These are phyloP conservation scores for Epistrophe eligans DNA, from an alignment of 2,888 invertebrate genomes.

Conservation along the genomic window DNA sequence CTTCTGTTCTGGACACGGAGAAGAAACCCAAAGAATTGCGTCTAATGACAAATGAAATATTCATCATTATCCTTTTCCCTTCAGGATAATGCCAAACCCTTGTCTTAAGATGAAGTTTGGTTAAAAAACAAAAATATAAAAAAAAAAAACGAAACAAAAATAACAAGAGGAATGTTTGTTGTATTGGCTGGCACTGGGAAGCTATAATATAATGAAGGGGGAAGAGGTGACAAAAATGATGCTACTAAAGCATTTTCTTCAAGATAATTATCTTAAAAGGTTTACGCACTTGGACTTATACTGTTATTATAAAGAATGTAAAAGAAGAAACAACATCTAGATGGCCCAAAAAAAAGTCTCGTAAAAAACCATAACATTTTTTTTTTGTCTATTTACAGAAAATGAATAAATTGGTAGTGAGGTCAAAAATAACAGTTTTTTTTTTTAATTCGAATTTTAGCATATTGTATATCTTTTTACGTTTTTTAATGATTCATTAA, in stretches of 20 bases:
- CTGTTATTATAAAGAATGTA: constrained; percentile 10
- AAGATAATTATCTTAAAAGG: constrained; percentile 56
- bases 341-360: neutral
- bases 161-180: neutral
- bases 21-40: constrained; percentile 50
- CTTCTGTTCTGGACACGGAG: constrained; percentile 51
- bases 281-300: constrained; percentile 26
- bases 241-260: constrained; percentile 39
- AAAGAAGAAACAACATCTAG: neutral
- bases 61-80: constrained; percentile 76
- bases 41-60: constrained; percentile 77
- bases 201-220: neutral
- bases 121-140: constrained; percentile 33
- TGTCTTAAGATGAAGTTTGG: constrained; percentile 64
- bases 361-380: neutral
- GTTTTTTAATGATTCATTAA: too few species aligned
- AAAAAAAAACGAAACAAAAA: constrained; percentile 37
- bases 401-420: neutral
- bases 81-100: constrained; percentile 73
- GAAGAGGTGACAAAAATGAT: constrained; percentile 43
- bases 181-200: neutral
- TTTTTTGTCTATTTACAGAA: accelerated
- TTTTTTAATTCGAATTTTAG: too few species aligned
- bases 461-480: too few species aligned
- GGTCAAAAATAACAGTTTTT: neutral